These are phyloP conservation scores for Siniperca obscura DNA, from an alignment of 2,797 vertebrate genomes.

Conservation along the genomic window DNA sequence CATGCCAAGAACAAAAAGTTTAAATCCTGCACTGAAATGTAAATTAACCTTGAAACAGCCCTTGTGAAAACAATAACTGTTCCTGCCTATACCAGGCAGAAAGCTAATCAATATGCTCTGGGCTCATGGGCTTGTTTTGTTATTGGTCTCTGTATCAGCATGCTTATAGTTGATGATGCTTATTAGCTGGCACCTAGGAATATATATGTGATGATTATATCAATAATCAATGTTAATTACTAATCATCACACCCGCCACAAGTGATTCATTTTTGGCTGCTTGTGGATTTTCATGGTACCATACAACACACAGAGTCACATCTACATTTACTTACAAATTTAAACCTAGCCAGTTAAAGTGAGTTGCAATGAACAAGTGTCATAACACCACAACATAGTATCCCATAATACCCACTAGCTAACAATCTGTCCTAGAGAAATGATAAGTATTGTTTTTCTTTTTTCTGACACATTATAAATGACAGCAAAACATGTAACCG, in stretches of 20 bases:
- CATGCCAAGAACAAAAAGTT: constrained; percentile 15
- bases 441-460: not conserved
- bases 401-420: not conserved
- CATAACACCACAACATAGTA: not conserved
- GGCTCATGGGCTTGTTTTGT: not conserved
- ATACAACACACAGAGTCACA: not conserved
- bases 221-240: constrained; percentile 38
- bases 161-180: constrained; percentile 31
- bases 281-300: not conserved
- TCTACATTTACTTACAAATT: not conserved
- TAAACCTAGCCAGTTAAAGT: not conserved
- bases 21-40: constrained; percentile 22
- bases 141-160: constrained; percentile 3
- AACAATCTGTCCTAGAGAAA: not conserved
- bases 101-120: not conserved
- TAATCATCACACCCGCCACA: constrained; percentile 1
- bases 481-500: not conserved
- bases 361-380: not conserved
- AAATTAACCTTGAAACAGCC: not conserved
- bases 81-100: not conserved
- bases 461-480: not conserved
- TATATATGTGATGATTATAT: constrained; percentile 30
- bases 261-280: constrained; percentile 4
- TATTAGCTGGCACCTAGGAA: constrained; percentile 19
- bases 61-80: not conserved